Evolutionary conservation across 2,888 invertebrate genomes (phyloP), one percentile per base, ranked within the genome.

Genomic region (Luperina nickerlii): DNA sequence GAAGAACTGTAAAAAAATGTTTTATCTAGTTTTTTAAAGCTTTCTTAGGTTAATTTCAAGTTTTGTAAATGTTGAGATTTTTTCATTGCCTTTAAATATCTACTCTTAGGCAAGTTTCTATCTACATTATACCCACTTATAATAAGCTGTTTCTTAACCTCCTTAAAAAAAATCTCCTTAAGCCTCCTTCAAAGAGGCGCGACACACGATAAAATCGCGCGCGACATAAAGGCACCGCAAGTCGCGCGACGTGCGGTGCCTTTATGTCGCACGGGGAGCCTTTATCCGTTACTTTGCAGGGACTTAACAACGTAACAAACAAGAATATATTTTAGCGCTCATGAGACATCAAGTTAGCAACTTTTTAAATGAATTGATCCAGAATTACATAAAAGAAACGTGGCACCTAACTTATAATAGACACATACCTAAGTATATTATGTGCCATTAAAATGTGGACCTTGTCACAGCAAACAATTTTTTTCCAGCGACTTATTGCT

Each of bases 401-500:
- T 54, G 54, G 0, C 45, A 32, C 5, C 20, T 38, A 48, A 11
- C 48, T 42, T 45, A 65, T 2, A 70, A 48, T 51, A 63, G 27
- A 70, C 48, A 62, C 32, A 62, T 48, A 15, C 27, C 13, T 60
- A 70, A 13, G 11, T 51, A 2, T n/a, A 62, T n/a, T 24, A 62
- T n/a, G 70, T 70, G 48, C 70, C 24, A 76, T 72, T 63, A 78
- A 78, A 73, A 78, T 83, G 81, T 62, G 18, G 2, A 82, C 79
- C 42, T 81, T 83, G 74, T 79, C 73, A 74, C 73, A 62, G 80
- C 81, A 74, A 80, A 79, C 54, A 77, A 86, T 79, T 74, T 83
- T 27, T 78, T 79, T 74, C 54, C 24, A 1, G 75, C 81, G 76
- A 88, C 48, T 82, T 88, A 89, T 90, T 88, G 90, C 86, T 85